These are phyloP conservation scores for Varanus salvator DNA, from an alignment of 2,113 vertebrate species.

Conservation along the genomic window DNA sequence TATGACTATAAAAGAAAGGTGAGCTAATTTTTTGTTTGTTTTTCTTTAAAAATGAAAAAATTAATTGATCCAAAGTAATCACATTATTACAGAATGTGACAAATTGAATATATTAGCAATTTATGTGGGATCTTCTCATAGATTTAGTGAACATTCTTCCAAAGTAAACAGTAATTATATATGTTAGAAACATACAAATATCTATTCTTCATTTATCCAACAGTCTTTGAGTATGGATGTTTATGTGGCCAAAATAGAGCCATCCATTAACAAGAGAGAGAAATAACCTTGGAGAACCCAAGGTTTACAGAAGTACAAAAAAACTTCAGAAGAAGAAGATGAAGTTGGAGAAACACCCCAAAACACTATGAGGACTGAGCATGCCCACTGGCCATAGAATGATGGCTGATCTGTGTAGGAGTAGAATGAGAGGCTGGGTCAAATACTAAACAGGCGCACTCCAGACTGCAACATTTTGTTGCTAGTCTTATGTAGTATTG, in stretches of 20 bases:
- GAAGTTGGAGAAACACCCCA: no score
- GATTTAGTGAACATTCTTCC: not conserved
- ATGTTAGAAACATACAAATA: not conserved
- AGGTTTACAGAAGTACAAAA: not conserved
- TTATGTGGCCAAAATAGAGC: not conserved
- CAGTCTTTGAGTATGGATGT: not conserved
- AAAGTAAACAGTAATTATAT: not conserved
- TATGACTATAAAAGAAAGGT: constrained; percentile 44
- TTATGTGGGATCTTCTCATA: not conserved
- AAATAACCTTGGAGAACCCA: not conserved
- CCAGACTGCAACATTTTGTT: not conserved
- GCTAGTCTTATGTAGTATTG: not conserved
- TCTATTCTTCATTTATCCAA: not conserved
- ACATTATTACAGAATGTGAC: constrained; percentile 44
- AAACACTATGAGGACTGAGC: not conserved
- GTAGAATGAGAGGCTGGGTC: not conserved
- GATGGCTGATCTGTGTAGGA: not conserved
- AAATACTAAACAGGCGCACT: not conserved
- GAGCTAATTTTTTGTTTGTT: constrained; percentile 27
- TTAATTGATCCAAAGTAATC: not conserved
- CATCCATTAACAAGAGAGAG: not conserved
- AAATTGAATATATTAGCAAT: no score
- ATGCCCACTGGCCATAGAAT: not conserved
- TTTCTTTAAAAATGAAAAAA: constrained; percentile 18
- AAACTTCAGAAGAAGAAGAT: not conserved